phyloP scores from a whole-genome alignment of 2,797 vertebrate genomes.

The Aeoliscus strigatus region DNA sequence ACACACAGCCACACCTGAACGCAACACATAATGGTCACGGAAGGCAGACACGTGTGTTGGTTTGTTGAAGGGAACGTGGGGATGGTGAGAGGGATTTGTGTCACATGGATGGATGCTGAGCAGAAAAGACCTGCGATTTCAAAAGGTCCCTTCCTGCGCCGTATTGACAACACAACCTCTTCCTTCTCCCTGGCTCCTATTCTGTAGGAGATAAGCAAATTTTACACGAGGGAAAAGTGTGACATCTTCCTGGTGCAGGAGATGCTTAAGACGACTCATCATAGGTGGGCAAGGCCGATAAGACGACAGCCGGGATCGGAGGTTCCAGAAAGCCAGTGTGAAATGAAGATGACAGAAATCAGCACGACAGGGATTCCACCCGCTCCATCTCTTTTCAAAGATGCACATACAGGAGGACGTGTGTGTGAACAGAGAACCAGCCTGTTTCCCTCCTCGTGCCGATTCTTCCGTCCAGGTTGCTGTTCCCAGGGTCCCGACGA shows the following conservation, averaged over 20 bases:
- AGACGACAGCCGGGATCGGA: slow-evolving; percentile 47
- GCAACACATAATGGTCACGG: slow-evolving; percentile 17
- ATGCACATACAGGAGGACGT: slow-evolving; percentile 28
- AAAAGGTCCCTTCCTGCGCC: slow-evolving; percentile 43
- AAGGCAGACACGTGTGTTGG: no score
- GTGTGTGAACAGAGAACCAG: no score
- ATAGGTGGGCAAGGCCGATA: slow-evolving; percentile 63
- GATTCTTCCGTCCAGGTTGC: slow-evolving; percentile 41
- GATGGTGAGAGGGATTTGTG: slow-evolving; percentile 56
- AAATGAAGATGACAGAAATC: slow-evolving; percentile 56
- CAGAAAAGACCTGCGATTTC: slow-evolving; percentile 48
- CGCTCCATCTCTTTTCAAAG: slow-evolving; percentile 28
- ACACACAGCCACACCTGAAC: slow-evolving; percentile 20
- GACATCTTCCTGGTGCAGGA: slow-evolving; percentile 49
- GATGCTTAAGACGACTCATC: slow-evolving; percentile 52
- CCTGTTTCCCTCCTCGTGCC: slow-evolving; percentile 26
- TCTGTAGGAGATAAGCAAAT: slow-evolving; percentile 58
- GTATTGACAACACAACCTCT: slow-evolving; percentile 45
- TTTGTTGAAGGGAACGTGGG: slow-evolving; percentile 32
- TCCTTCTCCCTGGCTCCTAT: slow-evolving; percentile 32
- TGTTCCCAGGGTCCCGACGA: slow-evolving; percentile 31
- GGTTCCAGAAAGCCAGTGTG: slow-evolving; percentile 34
- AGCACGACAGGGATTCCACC: slow-evolving; percentile 29
- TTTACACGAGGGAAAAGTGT: slow-evolving; percentile 44
- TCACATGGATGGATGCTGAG: slow-evolving; percentile 50